Percentiles rank a stretch among this genome's conserved stretches.
phyloP scores from a whole-genome alignment of 2,888 invertebrate species.

The Stegophylla sp. region DNA sequence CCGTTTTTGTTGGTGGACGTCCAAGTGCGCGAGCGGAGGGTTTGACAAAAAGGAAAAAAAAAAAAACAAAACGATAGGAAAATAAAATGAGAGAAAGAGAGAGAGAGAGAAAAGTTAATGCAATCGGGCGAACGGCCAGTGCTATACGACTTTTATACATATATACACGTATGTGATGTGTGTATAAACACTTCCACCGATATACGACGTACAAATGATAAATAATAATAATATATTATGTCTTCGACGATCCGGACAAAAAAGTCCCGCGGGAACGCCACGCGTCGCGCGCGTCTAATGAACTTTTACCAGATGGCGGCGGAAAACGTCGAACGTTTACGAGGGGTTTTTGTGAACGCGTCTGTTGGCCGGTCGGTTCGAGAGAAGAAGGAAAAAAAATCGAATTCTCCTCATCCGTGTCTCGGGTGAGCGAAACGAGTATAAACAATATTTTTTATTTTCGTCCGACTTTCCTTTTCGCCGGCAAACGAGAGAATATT shows the following conservation, averaged over 20 bases:
- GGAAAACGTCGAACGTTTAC: slow-evolving; percentile 8
- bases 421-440: no score
- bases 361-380: neutral
- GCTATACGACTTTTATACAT: no score
- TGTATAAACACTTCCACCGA: neutral
- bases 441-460: no score
- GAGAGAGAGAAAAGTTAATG: no score
- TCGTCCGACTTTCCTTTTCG: no score
- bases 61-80: neutral
- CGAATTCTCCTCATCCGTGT: no score
- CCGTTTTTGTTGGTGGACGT: slow-evolving; percentile 51
- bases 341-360: neutral
- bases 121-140: slow-evolving; percentile 52
- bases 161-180: no score
- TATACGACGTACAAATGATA: neutral
- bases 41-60: neutral
- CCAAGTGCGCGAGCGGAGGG: neutral
- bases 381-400: neutral
- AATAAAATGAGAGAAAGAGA: slow-evolving; percentile 4
- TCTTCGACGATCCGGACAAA: slow-evolving; percentile 4
- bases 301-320: slow-evolving; percentile 35
- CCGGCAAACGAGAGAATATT: no score
- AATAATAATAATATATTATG: neutral
- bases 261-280: slow-evolving; percentile 44
- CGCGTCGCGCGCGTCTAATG: slow-evolving; percentile 46